Conservation (phyloP, 2,113 vertebrate species). For the Aythya baeri region DNA sequence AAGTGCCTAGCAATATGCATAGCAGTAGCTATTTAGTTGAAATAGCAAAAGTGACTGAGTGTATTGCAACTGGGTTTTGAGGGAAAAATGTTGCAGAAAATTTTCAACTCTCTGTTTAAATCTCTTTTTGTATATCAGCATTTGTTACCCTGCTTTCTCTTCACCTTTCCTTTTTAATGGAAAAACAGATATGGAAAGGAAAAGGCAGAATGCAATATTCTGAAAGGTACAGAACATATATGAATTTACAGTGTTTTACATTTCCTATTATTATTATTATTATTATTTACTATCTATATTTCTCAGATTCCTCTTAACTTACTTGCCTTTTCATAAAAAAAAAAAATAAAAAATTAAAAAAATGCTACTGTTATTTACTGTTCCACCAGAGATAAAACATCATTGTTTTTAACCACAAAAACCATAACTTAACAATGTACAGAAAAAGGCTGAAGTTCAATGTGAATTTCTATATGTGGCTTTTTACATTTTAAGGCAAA, state of each 20-base stretch:
- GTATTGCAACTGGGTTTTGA: neutral
- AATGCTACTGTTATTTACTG: neutral
- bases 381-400: neutral
- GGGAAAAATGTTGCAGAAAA: neutral
- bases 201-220: neutral
- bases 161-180: neutral
- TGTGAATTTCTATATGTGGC: neutral
- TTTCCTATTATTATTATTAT: too few relatives aligned
- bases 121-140: neutral
- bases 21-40: neutral
- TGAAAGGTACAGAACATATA: neutral
- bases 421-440: neutral
- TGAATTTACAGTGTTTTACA: neutral
- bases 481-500: neutral
- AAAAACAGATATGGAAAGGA: neutral
- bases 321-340: neutral
- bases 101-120: neutral
- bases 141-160: neutral
- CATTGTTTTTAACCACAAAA: neutral
- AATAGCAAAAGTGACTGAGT: neutral
- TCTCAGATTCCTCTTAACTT: neutral
- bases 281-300: neutral
- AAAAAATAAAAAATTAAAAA: too few relatives aligned
- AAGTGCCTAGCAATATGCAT: neutral
- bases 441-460: neutral